Evolutionary conservation across 2,888 invertebrate genomes (phyloP).

Genomic region (Apodemia hepburni): DNA sequence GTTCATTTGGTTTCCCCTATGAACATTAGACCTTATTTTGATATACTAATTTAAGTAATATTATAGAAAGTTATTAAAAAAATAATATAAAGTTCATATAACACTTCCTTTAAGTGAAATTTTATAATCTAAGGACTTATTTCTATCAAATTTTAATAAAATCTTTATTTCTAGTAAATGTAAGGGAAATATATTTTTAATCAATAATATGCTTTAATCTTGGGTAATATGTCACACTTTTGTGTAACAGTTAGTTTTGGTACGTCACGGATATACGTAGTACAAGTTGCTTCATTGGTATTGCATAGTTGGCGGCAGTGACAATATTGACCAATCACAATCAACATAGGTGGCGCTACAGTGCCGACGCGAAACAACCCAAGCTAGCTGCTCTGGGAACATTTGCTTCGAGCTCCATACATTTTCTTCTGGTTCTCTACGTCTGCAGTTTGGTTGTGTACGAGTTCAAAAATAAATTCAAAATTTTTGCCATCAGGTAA

Average conservation of each 20-base stretch:
- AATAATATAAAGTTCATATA: constrained; percentile 42
- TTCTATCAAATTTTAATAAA: constrained; percentile 47
- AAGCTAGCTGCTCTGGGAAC: constrained; percentile 76
- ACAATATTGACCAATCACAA: constrained; percentile 55
- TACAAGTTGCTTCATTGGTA: constrained; percentile 52
- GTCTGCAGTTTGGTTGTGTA: constrained; percentile 79
- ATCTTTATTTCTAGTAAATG: constrained; percentile 64
- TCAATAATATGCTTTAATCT: constrained; percentile 34
- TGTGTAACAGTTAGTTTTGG: constrained; percentile 26
- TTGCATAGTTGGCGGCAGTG: constrained; percentile 58
- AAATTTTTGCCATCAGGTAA: constrained; percentile 80
- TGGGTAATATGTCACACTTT: constrained; percentile 38
- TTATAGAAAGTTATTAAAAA: constrained; percentile 42
- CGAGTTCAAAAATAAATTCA: constrained; percentile 78
- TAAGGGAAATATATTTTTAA: constrained; percentile 43
- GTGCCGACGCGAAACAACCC: constrained; percentile 73
- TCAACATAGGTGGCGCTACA: constrained; percentile 65
- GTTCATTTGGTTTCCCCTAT: constrained; percentile 63
- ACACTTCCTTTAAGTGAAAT: constrained; percentile 26
- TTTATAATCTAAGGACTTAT: constrained; percentile 37
- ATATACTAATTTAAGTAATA: constrained; percentile 67
- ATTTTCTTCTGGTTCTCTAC: constrained; percentile 80
- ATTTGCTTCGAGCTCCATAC: constrained; percentile 78
- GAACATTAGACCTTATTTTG: constrained; percentile 69
- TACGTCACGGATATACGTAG: constrained; percentile 76